These are phyloP conservation scores for Corbicula japonica DNA, from an alignment of 2,888 invertebrate species.

Conservation along the genomic window DNA sequence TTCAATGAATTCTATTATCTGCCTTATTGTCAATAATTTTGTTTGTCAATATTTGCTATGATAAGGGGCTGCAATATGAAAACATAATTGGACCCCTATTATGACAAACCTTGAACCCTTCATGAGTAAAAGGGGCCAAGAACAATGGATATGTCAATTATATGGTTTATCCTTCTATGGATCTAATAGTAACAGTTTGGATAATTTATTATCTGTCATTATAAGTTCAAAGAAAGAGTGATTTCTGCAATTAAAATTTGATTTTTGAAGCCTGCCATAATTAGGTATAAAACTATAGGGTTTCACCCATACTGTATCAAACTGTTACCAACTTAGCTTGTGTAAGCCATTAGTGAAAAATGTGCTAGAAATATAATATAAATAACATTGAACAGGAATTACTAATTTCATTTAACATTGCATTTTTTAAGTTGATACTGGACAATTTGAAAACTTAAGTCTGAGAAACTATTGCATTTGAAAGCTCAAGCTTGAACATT, in stretches of 20 bases:
- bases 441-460: too few species aligned
- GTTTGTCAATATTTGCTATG: constrained; percentile 48
- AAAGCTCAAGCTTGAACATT: too few species aligned
- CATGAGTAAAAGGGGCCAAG: constrained; percentile 31
- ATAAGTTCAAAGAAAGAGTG: constrained; percentile 26
- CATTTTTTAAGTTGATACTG: too few species aligned
- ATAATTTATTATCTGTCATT: constrained; percentile 29
- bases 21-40: constrained; percentile 21
- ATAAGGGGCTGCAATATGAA: constrained; percentile 20
- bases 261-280: constrained; percentile 32
- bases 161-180: constrained; percentile 19
- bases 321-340: constrained; percentile 16
- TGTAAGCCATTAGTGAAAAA: not conserved
- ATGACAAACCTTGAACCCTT: not conserved
- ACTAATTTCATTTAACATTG: too few species aligned
- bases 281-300: not conserved
- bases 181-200: constrained; percentile 36
- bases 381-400: too few species aligned
- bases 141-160: constrained; percentile 20
- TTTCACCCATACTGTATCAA: not conserved
- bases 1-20: not conserved
- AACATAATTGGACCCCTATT: constrained; percentile 27
- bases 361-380: too few species aligned
- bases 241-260: constrained; percentile 36
- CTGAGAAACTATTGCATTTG: too few species aligned